phyloP scores from a whole-genome alignment of 2,888 invertebrate genomes.

The Mythimna pallens region DNA sequence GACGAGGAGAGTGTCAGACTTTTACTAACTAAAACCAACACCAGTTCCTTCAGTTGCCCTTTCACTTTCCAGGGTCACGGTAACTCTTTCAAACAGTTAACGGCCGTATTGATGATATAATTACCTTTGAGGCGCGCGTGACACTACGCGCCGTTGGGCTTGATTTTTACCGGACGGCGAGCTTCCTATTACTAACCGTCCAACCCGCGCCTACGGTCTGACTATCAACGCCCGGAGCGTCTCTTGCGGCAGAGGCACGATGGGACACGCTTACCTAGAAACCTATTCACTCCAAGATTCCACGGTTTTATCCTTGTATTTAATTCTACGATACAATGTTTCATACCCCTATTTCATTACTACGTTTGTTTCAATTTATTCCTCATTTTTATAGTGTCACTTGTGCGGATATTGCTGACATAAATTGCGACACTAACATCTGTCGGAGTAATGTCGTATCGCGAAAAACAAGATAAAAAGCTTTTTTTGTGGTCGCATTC shows the following conservation, averaged over 20 bases:
- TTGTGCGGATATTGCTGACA: slow-evolving; percentile 23
- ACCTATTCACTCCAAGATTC: neutral
- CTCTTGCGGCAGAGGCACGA: neutral
- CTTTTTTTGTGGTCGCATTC: neutral
- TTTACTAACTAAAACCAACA: too few relatives aligned
- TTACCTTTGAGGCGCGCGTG: too few relatives aligned
- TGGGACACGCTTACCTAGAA: neutral
- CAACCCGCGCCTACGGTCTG: too few relatives aligned
- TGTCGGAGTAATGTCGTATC: slow-evolving; percentile 3
- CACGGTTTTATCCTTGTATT: neutral
- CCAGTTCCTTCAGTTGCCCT: too few relatives aligned
- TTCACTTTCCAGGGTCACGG: too few relatives aligned
- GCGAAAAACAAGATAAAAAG: neutral
- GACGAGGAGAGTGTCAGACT: too few relatives aligned
- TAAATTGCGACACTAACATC: slow-evolving; percentile 27
- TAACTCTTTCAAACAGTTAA: too few relatives aligned
- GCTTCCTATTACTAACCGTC: too few relatives aligned
- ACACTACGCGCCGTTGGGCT: too few relatives aligned
- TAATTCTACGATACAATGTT: neutral
- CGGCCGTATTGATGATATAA: too few relatives aligned
- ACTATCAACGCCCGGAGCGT: too few relatives aligned
- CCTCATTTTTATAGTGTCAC: slow-evolving; percentile 1
- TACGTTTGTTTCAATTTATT: slow-evolving; percentile 18
- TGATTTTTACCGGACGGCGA: too few relatives aligned
- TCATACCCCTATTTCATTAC: slow-evolving; percentile 3